phyloP scores from a whole-genome alignment of 2,797 vertebrate genomes.

The Pseudochaenichthys georgianus region DNA sequence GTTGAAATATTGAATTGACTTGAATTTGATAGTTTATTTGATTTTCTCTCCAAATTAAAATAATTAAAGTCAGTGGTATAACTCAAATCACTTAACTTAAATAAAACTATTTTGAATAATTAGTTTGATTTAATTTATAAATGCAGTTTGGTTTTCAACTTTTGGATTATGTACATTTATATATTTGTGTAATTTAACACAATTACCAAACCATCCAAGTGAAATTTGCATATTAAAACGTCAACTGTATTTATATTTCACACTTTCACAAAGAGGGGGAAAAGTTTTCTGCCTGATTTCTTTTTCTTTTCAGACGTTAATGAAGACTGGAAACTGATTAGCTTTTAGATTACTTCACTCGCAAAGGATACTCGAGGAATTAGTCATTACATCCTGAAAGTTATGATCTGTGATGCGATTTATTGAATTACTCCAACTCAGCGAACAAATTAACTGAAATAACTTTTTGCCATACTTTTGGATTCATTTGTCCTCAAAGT shows the following conservation, averaged over 20 bases:
- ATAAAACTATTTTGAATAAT: too few species aligned
- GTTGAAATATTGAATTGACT: too few species aligned
- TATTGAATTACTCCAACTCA: conserved; percentile 70
- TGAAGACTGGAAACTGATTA: conserved; percentile 52
- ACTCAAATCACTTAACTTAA: too few species aligned
- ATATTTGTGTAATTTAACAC: background rate
- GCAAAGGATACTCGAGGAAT: conserved; percentile 47
- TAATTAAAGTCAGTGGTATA: too few species aligned
- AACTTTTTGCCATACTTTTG: conserved; percentile 46
- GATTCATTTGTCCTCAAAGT: conserved; percentile 42
- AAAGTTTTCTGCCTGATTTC: conserved; percentile 58
- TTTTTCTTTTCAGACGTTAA: conserved; percentile 43
- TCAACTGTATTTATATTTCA: conserved; percentile 25
- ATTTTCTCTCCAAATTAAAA: too few species aligned
- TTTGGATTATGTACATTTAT: background rate
- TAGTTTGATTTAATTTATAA: background rate
- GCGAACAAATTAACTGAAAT: conserved; percentile 53
- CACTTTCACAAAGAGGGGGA: conserved; percentile 17
- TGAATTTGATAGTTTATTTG: too few species aligned
- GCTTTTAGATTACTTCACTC: conserved; percentile 53
- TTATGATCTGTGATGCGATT: conserved; percentile 73
- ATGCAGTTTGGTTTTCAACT: background rate
- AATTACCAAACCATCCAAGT: conserved; percentile 9
- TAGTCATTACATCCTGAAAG: conserved; percentile 59
- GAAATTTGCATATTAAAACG: conserved; percentile 32